Evolutionary conservation across 1,140 invertebrate genomes (phyloP), one percentile per base, ranked within the genome.

Genomic region (Nylanderia fulva): DNA sequence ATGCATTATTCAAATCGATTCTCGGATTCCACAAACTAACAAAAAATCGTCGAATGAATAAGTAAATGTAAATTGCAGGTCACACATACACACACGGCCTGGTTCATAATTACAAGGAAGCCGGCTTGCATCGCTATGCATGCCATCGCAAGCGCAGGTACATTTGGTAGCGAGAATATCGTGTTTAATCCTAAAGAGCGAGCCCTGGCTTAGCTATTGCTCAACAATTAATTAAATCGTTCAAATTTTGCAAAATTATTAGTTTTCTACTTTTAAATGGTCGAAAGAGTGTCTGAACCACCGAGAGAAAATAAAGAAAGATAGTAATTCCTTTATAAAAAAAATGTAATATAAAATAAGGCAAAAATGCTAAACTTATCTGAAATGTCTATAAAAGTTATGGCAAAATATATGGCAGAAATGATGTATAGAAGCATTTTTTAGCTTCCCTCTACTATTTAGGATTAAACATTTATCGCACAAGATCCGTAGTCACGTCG

Each of bases 51-150:
- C 29, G 29, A 24, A 39, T n/a, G 48, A 58, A 27, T 80, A 58
- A 58, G 21, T 80, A 58, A 61, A 58, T 88, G 86, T 89, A 87
- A 90, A 90, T 87, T 91, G 90, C 18, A 48, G 87, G 89, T 90
- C 90, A 86, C 4, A 48, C 45, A 48, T 1, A 48, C 13, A 48
- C 13, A 48, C 45, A 48, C 88, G 85, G 88, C 85, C 85, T 75
- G 71, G 45, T 61, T 15, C 54, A 39, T 75, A 64, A 60, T 45
- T 42, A 79, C 66, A 84, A 87, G 24, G 36, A 64, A 42, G 75
- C 36, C 36, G 9, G 21, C 27, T 48, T 71, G 79, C 74, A 66
- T 87, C 61, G 48, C 27, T 71, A 29, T 58, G 77, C 60, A 33
- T 64, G 56, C 77, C 71, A 69, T 52, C 56, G 68, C 66, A 77